A percentile compares a stretch with the other conserved stretches of the same genome.
phyloP scores from a whole-genome alignment of 92 coral and sea anemone genomes.

The Palythoa heliodiscus region DNA sequence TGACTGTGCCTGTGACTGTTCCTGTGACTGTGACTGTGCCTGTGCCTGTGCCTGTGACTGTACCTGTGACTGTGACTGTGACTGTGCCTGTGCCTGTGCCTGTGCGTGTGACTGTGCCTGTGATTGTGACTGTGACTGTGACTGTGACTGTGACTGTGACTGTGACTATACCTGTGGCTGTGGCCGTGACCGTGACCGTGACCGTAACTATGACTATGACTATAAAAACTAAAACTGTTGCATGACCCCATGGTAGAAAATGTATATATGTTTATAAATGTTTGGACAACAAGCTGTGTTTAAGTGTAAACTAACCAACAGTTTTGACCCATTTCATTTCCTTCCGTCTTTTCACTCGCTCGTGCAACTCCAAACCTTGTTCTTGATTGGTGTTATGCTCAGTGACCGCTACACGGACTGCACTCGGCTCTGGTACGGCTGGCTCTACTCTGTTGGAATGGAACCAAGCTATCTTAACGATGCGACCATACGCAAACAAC shows the following conservation, averaged over 20 bases:
- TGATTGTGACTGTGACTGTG: no score
- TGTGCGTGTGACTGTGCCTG: no score
- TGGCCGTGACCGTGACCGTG: no score
- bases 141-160: no score
- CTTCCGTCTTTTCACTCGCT: constrained; percentile 16
- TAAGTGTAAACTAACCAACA: constrained; percentile 44
- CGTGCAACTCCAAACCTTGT: not conserved
- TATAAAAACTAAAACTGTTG: no score
- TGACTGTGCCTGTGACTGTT: no score
- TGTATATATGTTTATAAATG: not conserved
- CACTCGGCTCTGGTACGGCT: not conserved
- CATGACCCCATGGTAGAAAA: not conserved
- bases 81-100: no score
- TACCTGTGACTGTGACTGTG: no score
- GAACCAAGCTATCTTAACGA: constrained; percentile 44
- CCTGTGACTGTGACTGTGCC: no score
- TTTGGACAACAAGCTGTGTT: not conserved
- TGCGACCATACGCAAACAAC: constrained; percentile 47
- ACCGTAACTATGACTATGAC: no score
- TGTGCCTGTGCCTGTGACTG: no score
- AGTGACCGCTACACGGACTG: not conserved
- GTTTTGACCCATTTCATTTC: constrained; percentile 73
- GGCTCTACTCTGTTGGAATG: constrained; percentile 49
- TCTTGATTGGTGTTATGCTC: not conserved
- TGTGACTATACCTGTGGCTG: no score